phyloP scores from a whole-genome alignment of 92 coral and sea anemone genomes.

The Muricea muricata region DNA sequence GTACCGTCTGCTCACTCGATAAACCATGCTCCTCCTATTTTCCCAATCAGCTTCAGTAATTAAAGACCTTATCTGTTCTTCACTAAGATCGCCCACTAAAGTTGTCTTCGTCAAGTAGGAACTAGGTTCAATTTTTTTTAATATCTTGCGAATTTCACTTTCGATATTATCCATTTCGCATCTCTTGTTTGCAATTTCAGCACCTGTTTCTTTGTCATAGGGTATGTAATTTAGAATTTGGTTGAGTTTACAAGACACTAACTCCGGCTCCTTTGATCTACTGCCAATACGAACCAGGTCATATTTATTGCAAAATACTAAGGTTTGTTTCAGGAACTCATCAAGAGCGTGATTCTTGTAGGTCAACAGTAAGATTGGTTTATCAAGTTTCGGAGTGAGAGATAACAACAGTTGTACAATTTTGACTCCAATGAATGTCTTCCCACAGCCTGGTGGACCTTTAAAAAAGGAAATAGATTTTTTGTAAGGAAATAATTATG shows the following conservation, averaged over 20 bases:
- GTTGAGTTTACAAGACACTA: conserved; percentile 26
- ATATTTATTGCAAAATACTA: conserved; percentile 16
- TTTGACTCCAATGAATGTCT: conserved; percentile 14
- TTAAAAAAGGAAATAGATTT: not conserved
- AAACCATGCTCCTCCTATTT: not conserved
- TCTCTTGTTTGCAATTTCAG: conserved; percentile 17
- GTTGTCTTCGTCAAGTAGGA: not conserved
- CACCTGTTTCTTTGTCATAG: not conserved
- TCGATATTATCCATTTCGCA: not conserved
- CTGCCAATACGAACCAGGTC: conserved; percentile 40
- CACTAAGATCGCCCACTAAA: not conserved
- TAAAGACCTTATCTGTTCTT: not conserved
- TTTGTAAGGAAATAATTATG: no score
- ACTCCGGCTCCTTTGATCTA: conserved; percentile 48
- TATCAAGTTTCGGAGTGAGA: conserved; percentile 24
- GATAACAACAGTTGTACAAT: conserved; percentile 5
- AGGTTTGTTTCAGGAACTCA: conserved; percentile 41
- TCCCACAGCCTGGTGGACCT: conserved; percentile 24
- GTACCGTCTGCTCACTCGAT: not conserved
- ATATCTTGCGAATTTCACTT: not conserved
- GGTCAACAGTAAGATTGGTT: conserved; percentile 45
- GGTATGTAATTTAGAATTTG: not conserved
- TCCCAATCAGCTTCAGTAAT: not conserved
- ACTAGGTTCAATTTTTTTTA: not conserved
- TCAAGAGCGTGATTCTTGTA: conserved; percentile 56